A percentile compares a stretch with the other conserved stretches of the same genome.
phyloP scores from a whole-genome alignment of 2,113 vertebrate species.

The Myotis lucifugus region DNA sequence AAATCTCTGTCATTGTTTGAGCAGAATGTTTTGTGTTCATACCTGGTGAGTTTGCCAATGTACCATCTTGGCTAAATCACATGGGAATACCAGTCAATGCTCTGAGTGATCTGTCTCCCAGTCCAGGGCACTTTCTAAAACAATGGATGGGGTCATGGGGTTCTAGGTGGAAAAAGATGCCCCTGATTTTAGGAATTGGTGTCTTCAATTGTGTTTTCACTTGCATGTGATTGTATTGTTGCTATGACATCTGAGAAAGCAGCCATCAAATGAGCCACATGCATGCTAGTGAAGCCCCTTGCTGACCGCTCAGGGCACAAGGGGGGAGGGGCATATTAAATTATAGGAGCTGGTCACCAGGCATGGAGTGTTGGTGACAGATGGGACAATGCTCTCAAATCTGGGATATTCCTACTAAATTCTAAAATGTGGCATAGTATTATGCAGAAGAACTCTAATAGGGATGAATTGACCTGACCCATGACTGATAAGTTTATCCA shows the following conservation, averaged over 20 bases:
- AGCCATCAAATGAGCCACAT: background rate
- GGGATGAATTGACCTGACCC: background rate
- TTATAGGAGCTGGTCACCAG: background rate
- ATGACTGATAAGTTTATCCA: background rate
- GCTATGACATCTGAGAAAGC: background rate
- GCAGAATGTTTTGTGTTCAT: background rate
- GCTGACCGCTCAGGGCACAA: background rate
- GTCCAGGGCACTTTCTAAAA: background rate
- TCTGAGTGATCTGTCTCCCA: fast-evolving
- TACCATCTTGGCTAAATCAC: background rate
- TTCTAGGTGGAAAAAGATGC: background rate
- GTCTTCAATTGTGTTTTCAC: background rate
- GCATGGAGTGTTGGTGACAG: background rate
- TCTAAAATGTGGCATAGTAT: background rate
- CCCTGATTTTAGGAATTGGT: background rate
- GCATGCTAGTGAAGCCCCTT: background rate
- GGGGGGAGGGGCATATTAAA: background rate
- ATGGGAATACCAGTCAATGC: background rate
- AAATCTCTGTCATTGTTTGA: background rate
- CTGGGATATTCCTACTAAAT: background rate
- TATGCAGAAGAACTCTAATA: background rate
- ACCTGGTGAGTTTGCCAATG: background rate
- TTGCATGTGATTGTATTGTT: background rate
- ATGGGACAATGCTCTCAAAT: background rate
- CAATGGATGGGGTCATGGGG: background rate